Base-by-base conservation (phyloP, 2,888 invertebrate species). In the Cryptocheilus praepositus region DNA sequence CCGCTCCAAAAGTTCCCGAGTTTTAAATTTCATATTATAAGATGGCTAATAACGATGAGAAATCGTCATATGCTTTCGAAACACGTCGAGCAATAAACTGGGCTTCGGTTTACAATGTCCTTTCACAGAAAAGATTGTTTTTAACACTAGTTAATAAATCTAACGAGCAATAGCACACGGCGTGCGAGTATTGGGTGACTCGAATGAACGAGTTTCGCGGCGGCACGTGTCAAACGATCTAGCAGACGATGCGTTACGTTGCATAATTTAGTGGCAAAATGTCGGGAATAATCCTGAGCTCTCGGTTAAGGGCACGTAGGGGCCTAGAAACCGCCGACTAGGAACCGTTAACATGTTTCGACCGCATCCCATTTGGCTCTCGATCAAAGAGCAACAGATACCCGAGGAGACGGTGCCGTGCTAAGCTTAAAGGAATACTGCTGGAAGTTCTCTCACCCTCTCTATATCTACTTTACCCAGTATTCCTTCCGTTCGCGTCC, bases 361-460 rank as follows among this genome's bases (percentile, higher is more conserved):
- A 73, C 63, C 65, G 43, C 66, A 65, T 74, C 69, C 67, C 68
- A 71, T 73, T 77, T 77, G 77, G 75, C 69, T 52, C 53, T 51
- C 57, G 70, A 70, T 77, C 77, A 77, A 77, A 73, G 67, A 67
- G 77, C 75, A 75, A 77, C 75, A 77, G 76, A 73, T 74, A 73
- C 51, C 36, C 11, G 36, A 59, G 45, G 49, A 49, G 49, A 49
- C n/a, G 5, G 16, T 16, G 16, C 49, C 5, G 16, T 16, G 49
- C 18, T 16, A 18, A 49, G 49, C 49, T 49, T 49, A 49, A 49
- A 49, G 49, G 49, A 49, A 18, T 36, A 36, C 36, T 36, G 36
- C 36, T 36, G 11, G 11, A 36, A 36, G 64, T 59, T 44, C 51
- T 55, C 28, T 61, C 64, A 53, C 54, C 21, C 61, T 22, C 36